Conservation (phyloP, 2,113 vertebrate genomes). For the Leptobrachium leishanense region DNA sequence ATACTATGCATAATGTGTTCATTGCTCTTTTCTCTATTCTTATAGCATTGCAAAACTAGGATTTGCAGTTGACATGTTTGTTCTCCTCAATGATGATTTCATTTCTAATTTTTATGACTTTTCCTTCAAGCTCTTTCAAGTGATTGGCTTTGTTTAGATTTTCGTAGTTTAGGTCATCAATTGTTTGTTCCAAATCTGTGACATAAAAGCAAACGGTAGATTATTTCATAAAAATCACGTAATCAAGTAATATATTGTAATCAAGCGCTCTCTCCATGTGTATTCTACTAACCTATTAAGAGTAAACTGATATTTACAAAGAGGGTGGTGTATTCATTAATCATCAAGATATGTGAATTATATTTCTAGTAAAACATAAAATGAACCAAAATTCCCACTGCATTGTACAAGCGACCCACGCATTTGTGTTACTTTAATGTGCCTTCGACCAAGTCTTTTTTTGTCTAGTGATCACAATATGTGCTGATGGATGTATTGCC, state of each 20-base stretch:
- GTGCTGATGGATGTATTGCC: background rate
- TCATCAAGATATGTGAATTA: too few species aligned
- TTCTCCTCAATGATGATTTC: conserved; percentile 66
- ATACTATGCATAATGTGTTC: background rate
- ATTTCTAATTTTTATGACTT: conserved; percentile 66
- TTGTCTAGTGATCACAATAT: background rate
- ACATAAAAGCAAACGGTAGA: conserved; percentile 12
- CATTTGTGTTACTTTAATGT: too few species aligned
- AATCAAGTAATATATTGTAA: too few species aligned
- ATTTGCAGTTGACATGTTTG: conserved; percentile 66
- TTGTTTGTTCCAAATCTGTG: conserved; percentile 80
- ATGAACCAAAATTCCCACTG: too few species aligned
- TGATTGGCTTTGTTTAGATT: conserved; percentile 71
- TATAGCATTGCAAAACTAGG: conserved; percentile 45
- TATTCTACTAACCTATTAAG: too few species aligned
- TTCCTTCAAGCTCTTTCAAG: conserved; percentile 64
- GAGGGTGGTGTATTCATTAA: too few species aligned
- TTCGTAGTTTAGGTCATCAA: conserved; percentile 63
- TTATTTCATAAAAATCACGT: too few species aligned
- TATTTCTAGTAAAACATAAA: too few species aligned
- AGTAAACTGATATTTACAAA: too few species aligned
- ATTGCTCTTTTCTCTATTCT: background rate
- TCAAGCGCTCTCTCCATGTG: too few species aligned
- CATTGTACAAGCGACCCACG: too few species aligned
- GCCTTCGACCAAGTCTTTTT: too few species aligned